Conservation (phyloP, 2,797 vertebrate species). For the Pogoniulus pusillus region DNA sequence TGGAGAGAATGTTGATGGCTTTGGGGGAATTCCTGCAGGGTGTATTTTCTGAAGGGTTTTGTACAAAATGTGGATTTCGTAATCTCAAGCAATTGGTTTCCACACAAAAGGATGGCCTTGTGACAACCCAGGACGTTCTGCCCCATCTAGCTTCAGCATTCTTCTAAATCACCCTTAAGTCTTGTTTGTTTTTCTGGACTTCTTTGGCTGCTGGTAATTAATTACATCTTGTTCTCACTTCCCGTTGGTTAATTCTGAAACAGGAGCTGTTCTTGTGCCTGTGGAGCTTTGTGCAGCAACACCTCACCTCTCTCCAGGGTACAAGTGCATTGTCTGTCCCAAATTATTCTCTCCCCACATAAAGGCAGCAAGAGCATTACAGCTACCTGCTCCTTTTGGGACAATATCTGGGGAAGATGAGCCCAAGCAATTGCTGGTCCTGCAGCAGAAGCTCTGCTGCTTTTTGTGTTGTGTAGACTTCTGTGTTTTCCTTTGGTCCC, state of each 20-base stretch:
- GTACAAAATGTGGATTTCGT: not conserved
- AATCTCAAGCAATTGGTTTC: not conserved
- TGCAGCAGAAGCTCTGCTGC: not conserved
- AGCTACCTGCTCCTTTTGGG: not conserved
- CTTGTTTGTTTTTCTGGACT: not conserved
- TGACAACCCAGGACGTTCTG: not conserved
- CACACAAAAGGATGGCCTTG: accelerated
- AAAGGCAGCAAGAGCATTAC: accelerated
- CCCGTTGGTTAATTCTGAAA: not conserved
- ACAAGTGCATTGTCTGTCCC: accelerated
- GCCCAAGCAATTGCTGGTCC: not conserved
- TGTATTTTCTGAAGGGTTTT: not conserved
- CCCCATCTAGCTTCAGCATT: not conserved
- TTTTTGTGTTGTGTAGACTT: not conserved
- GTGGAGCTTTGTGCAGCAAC: accelerated
- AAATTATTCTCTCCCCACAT: accelerated
- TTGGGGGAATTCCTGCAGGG: not conserved
- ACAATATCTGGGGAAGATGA: accelerated
- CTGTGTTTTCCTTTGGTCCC: not conserved
- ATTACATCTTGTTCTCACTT: not conserved
- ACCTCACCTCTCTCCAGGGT: not conserved
- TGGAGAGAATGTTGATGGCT: not conserved
- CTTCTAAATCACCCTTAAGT: not conserved
- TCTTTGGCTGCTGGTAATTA: not conserved
- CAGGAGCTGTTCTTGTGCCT: not conserved